Conservation (phyloP, 53 echinoderm and acorn worm species). For the Holothuria scabra region DNA sequence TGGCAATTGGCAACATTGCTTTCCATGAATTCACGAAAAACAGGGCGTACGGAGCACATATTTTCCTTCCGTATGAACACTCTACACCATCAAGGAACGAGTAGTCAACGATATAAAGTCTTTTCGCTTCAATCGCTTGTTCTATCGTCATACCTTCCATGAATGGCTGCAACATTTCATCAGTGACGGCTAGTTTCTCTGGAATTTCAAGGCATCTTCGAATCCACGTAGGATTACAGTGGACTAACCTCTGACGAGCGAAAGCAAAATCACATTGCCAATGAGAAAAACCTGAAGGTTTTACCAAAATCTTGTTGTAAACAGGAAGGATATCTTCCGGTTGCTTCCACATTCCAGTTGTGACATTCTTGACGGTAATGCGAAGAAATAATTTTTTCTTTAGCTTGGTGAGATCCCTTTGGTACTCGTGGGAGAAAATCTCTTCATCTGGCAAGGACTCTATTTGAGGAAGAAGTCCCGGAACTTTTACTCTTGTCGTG, state of each 20-base stretch:
- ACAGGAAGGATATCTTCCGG: conserved; percentile 46
- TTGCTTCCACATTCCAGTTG: conserved; percentile 25
- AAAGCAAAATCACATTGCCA: conserved; percentile 43
- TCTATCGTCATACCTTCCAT: conserved; percentile 67
- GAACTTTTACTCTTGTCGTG: conserved; percentile 61
- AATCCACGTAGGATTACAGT: conserved; percentile 41
- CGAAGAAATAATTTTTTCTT: conserved; percentile 18
- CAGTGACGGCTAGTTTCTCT: conserved; percentile 65
- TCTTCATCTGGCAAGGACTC: conserved; percentile 45
- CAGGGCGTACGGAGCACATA: conserved; percentile 22
- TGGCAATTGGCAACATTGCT: conserved; percentile 21
- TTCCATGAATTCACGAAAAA: conserved; percentile 31
- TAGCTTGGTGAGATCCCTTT: conserved; percentile 11
- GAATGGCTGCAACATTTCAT: conserved; percentile 67
- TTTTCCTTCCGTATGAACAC: conserved; percentile 61
- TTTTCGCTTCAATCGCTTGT: conserved; percentile 64
- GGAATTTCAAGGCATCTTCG: conserved; percentile 26
- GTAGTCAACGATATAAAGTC: conserved; percentile 75
- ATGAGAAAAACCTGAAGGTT: conserved; percentile 3
- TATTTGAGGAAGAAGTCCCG: conserved; percentile 71
- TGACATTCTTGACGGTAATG: conserved; percentile 35
- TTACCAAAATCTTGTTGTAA: conserved; percentile 30
- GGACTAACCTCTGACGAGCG: conserved; percentile 21
- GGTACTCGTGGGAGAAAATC: conserved; percentile 46
- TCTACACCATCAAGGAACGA: conserved; percentile 58